phyloP scores from a whole-genome alignment of 2,888 invertebrate genomes.

The Apamea anceps region DNA sequence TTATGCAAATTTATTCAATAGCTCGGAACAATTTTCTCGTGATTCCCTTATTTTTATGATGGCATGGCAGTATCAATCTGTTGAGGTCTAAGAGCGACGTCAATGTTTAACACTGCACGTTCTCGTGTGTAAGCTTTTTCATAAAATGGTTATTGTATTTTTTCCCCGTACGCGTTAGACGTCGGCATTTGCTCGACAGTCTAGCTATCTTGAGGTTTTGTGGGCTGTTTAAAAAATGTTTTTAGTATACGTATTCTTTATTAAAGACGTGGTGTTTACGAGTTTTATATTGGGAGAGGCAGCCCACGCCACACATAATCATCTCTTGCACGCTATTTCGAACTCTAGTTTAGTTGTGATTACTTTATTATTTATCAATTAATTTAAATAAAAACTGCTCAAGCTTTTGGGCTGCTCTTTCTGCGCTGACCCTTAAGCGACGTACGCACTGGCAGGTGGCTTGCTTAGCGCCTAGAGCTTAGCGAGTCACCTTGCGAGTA shows the following conservation, averaged over 20 bases:
- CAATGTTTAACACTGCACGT: slow-evolving; percentile 16
- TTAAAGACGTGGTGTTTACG: neutral
- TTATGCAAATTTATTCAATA: slow-evolving; percentile 69
- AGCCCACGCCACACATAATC: neutral
- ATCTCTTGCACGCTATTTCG: neutral
- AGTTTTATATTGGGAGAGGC: neutral
- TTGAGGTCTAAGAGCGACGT: slow-evolving; percentile 29
- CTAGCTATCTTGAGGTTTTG: neutral
- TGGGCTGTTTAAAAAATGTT: neutral
- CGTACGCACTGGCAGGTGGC: neutral
- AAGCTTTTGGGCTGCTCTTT: too few relatives aligned
- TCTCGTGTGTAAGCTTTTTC: slow-evolving; percentile 14
- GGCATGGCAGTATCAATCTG: slow-evolving; percentile 58
- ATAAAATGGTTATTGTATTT: slow-evolving; percentile 35
- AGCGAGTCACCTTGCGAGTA: neutral
- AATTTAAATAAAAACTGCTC: neutral
- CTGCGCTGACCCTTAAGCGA: neutral
- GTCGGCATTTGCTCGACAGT: neutral
- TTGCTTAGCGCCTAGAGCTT: too few relatives aligned
- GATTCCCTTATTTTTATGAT: slow-evolving; percentile 60
- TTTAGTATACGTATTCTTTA: neutral
- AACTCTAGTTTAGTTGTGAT: neutral
- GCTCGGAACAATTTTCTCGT: slow-evolving; percentile 50
- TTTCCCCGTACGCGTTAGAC: neutral
- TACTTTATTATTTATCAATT: neutral